Base-by-base conservation (phyloP, 2,888 invertebrate species). In the Polydrusus cervinus region DNA sequence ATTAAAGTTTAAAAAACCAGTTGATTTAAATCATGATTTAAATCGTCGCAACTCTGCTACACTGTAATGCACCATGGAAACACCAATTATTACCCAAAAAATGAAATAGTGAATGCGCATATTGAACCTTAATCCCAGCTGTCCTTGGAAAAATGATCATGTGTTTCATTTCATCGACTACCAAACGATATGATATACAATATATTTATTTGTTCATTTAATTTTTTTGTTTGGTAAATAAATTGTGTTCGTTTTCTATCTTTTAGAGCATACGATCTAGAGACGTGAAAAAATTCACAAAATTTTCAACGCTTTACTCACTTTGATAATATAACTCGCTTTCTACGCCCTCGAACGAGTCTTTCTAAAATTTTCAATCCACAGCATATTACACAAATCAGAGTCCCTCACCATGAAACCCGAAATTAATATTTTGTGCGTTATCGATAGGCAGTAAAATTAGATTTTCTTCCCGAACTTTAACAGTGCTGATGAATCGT, bases 241-340 rank as follows among this genome's bases (percentile, higher is more conserved):
- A 9, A 40, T 11, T 9, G 40, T 40, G 11, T 9, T 9, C 7
- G 2, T 13, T 13, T 43, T 43, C 1, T 43, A 9, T 13, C n/a
- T 43, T 43, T n/a, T 43, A 43, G 43, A n/a, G 43, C 3, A 13
- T 43, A n/a, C 10, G 43, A 34, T 43, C 13, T 43, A n/a, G 43
- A n/a, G 7, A 34, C 8, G 9, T 34, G 10, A 6, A 25, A 25
- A 1, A 25, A 3, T 25, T n/a, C n/a, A 7, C 30, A 30, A 30
- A 30, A 30, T 7, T 5, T 5, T 7, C 30, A 30, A 30, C 34
- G 10, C 7, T 34, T 34, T 70, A 74, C 74, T 74, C 49, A 74
- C 74, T 70, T 74, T 69, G 74, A 74, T 30, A 57, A 34, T 30
- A 57, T 60, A 74, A 70, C 70, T 70, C 69, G 69, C 67, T 67